Evolutionary conservation across 37 sponge, comb jelly and placozoan species (phyloP).

Genomic region (Corticium candelabrum): DNA sequence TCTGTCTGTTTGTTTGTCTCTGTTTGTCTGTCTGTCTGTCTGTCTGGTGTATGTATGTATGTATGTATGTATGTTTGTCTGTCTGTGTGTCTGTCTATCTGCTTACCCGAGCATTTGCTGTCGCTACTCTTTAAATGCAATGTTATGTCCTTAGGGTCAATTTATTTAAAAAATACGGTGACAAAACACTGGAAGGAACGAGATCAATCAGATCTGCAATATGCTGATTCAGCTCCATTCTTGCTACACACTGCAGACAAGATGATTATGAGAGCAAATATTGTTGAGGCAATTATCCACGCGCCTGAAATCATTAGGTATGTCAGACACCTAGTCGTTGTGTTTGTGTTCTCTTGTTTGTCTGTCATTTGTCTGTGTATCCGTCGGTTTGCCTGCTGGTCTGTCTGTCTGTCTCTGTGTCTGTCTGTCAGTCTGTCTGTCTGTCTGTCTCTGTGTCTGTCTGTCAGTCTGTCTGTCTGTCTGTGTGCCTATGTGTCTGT

Average conservation of each 20-base stretch:
- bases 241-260: constrained; percentile 42
- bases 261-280: constrained; percentile 42
- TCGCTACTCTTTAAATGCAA: too few species aligned
- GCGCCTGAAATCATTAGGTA: constrained; percentile 51
- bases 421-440: neutral
- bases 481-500: neutral
- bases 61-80: too few species aligned
- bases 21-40: too few species aligned
- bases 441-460: neutral
- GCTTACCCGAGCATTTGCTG: too few species aligned
- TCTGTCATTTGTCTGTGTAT: too few species aligned
- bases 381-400: neutral
- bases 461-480: constrained; percentile 3
- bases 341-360: neutral
- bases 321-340: neutral
- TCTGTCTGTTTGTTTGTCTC: neutral
- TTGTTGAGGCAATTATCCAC: constrained; percentile 65
- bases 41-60: too few species aligned
- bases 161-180: constrained; percentile 83
- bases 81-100: too few species aligned
- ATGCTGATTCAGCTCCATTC: constrained; percentile 25
- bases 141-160: constrained; percentile 34
- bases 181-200: constrained; percentile 65
- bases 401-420: neutral
- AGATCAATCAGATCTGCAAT: constrained; percentile 17